Percentiles rank a stretch among this genome's conserved stretches.
Conservation (phyloP, 92 coral and sea anemone genomes). For the Galaxea fascicularis region DNA sequence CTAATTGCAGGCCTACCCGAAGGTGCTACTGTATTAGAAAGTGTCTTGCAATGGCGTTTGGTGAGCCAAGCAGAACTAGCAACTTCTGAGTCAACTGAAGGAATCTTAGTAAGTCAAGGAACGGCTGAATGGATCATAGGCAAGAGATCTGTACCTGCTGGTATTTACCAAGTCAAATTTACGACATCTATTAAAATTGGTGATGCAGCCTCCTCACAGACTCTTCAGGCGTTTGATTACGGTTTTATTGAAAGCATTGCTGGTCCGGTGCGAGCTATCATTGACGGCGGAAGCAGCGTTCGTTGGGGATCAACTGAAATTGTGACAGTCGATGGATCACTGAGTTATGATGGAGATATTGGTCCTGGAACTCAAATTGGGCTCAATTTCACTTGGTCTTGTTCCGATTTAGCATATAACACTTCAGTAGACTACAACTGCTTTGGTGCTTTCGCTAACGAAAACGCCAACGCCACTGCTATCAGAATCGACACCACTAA, state of each 20-base stretch:
- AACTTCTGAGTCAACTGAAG: slow-evolving; percentile 11
- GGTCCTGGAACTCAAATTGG: slow-evolving; percentile 41
- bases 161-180: slow-evolving; percentile 9
- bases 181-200: not conserved
- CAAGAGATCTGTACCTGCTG: slow-evolving; percentile 20
- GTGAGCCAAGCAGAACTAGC: slow-evolving; percentile 21
- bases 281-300: slow-evolving; percentile 33
- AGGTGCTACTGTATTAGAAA: not conserved
- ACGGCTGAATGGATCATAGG: slow-evolving; percentile 30
- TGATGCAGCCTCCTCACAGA: not conserved
- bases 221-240: slow-evolving; percentile 14
- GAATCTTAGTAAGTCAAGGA: slow-evolving; percentile 22
- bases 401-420: not conserved
- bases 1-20: not conserved
- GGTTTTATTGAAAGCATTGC: slow-evolving; percentile 53
- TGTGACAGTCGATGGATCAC: slow-evolving; percentile 33
- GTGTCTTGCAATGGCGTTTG: slow-evolving; percentile 19
- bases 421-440: not conserved
- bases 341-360: slow-evolving; percentile 52
- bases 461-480: not conserved
- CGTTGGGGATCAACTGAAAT: slow-evolving; percentile 27
- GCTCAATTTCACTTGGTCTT: slow-evolving; percentile 58
- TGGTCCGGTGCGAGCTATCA: slow-evolving; percentile 20
- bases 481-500: not conserved
- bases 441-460: slow-evolving; percentile 13